Evolutionary conservation across 2,113 vertebrate genomes (phyloP), one percentile per base, ranked within the genome.

Genomic region (Regulus satrapa): DNA sequence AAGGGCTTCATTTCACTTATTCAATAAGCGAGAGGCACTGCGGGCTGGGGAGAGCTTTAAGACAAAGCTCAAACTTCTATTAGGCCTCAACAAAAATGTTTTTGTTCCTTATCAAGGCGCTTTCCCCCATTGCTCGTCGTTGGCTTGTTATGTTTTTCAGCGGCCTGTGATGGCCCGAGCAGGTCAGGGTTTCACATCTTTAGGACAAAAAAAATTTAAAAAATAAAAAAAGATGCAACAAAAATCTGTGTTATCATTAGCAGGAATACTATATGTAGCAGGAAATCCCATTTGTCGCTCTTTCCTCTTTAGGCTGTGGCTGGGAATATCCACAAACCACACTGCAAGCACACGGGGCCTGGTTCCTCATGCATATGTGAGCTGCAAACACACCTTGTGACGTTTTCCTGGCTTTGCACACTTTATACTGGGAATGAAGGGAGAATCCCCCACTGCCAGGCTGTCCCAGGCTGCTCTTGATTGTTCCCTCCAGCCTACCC

Each of bases 1-100:
- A 87, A 94, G 89, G 95, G 92, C 97, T 97, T 96, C 97, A 88
- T 97, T 97, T 96, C 97, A 97, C 95, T 97, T 95, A 97, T 97
- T 97, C 92, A 98, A 97, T 97, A 97, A 97, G 94, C 72, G 54
- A 79, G 94, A 93, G 90, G 89, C 92, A 95, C 85, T 97, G 95
- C 96, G 88, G 96, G 93, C 89, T 86, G 34, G 89, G 90, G 95
- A 92, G 87, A 95, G 93, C 95, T 95, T 86, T 91, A 88, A 85
- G 93, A 96, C 95, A 95, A 94, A 96, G 95, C 93, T 97, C 88
- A 85, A 96, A 94, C 94, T 95, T 92, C 83, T 77, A 28, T 76
- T 93, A 88, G 89, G 86, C 94, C 91, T 90, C 67, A 49, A 94
- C 93, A 94, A 96, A 94, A 94, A 96, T 61, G 72, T 86, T 90